Conservation (phyloP, 2,113 vertebrate genomes). For the Ariopsis seemanni region DNA sequence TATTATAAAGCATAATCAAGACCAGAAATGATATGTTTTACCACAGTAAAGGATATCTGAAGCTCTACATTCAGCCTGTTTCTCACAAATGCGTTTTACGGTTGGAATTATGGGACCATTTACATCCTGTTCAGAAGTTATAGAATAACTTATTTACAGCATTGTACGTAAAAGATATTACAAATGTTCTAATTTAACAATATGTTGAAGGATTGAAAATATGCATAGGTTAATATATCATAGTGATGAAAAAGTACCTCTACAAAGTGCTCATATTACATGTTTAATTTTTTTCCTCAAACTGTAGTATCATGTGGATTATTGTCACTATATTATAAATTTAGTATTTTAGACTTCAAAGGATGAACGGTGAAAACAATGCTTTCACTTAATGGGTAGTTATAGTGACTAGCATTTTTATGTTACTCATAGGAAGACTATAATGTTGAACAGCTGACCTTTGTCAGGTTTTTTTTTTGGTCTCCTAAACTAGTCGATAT, state of each 20-base stretch:
- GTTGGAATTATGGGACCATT: conserved; percentile 43
- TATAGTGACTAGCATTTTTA: conserved; percentile 2
- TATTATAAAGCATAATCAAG: not conserved
- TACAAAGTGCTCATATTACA: conserved; percentile 28
- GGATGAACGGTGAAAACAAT: not conserved
- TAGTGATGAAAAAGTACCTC: conserved; percentile 7
- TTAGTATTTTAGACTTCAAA: not conserved
- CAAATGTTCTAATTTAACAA: conserved; percentile 38
- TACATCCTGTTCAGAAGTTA: conserved; percentile 7
- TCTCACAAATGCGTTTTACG: not conserved
- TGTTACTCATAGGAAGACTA: not conserved
- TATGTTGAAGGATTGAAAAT: not conserved
- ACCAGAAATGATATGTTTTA: not conserved
- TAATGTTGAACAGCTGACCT: not conserved
- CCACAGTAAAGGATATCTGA: not conserved
- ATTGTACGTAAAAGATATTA: conserved; percentile 28
- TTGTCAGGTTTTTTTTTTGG: not conserved
- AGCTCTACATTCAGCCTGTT: conserved; percentile 33
- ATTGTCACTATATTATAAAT: not conserved
- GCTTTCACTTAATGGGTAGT: not conserved
- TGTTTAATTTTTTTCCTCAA: not conserved
- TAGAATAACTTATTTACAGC: conserved; percentile 47
- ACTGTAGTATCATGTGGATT: not conserved
- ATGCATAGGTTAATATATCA: conserved; percentile 29
- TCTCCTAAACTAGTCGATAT: not conserved